A percentile compares a stretch with the other conserved stretches of the same genome.
Evolutionary conservation across 1,140 invertebrate species (phyloP).

Genomic region (Acyrthosiphon pisum): DNA sequence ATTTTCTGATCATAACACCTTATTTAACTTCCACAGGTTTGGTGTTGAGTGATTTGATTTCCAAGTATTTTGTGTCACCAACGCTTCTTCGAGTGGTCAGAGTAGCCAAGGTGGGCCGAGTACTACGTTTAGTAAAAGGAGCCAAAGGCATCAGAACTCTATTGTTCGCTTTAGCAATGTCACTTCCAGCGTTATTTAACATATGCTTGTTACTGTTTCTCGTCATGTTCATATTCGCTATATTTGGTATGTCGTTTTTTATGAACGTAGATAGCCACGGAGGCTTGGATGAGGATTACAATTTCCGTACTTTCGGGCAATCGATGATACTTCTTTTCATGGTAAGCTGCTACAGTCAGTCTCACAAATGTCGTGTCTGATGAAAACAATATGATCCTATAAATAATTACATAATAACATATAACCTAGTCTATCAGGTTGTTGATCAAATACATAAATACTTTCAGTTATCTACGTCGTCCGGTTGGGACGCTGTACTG

Average conservation of each 20-base stretch:
- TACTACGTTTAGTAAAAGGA: conserved; percentile 94
- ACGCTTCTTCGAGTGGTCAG: conserved; percentile 95
- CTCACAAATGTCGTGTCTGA: neutral
- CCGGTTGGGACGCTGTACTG: conserved; percentile 95
- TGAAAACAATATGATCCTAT: neutral
- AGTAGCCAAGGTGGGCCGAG: conserved; percentile 96
- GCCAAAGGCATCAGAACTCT: conserved; percentile 97
- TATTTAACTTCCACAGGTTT: conserved; percentile 74
- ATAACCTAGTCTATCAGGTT: neutral
- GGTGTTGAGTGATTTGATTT: conserved; percentile 93
- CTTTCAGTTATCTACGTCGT: conserved; percentile 93
- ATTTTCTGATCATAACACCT: conserved; percentile 44
- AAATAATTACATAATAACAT: neutral
- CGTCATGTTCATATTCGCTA: conserved; percentile 99
- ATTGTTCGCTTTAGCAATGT: conserved; percentile 97
- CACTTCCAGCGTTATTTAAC: conserved; percentile 96
- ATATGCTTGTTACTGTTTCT: conserved; percentile 97
- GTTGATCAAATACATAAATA: neutral
- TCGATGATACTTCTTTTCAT: conserved; percentile 98
- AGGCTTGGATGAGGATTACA: conserved; percentile 95
- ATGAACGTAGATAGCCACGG: conserved; percentile 95
- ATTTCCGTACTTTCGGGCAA: conserved; percentile 98
- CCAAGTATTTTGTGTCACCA: conserved; percentile 97
- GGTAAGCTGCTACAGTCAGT: conserved; percentile 65
- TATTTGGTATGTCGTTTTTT: conserved; percentile 99